A percentile compares a stretch with the other conserved stretches of the same genome.
phyloP scores from a whole-genome alignment of 2,888 invertebrate species.

The Cyrtodaria siliqua region DNA sequence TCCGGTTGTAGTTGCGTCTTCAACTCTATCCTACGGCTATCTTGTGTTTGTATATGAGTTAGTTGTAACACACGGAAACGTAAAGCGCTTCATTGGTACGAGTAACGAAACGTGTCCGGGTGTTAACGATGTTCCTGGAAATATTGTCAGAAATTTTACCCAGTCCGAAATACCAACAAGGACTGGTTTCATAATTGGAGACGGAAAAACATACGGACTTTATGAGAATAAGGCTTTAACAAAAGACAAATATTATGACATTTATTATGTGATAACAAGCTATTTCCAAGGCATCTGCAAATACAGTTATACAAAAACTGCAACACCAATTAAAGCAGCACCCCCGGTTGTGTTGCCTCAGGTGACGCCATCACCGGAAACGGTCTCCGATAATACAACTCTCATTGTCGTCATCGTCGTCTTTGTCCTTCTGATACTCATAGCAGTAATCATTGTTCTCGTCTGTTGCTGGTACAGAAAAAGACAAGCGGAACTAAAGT shows the following conservation, averaged over 20 bases:
- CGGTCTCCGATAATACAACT: conserved; percentile 32
- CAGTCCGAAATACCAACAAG: conserved; percentile 88
- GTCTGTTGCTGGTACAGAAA: conserved; percentile 70
- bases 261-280: conserved; percentile 91
- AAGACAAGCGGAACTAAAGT: conserved; percentile 32
- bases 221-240: conserved; percentile 92
- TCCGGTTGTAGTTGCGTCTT: conserved; percentile 91
- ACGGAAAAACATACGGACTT: conserved; percentile 91
- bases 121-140: conserved; percentile 62
- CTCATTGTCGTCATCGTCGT: conserved; percentile 72
- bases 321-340: conserved; percentile 41
- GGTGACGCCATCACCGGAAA: not conserved
- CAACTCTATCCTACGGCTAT: conserved; percentile 90
- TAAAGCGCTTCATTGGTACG: conserved; percentile 81
- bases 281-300: conserved; percentile 89
- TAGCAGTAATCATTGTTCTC: conserved; percentile 68
- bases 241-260: conserved; percentile 88
- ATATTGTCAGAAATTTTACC: conserved; percentile 90
- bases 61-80: conserved; percentile 83
- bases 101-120: conserved; percentile 85
- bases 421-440: conserved; percentile 63
- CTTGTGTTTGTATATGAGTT: conserved; percentile 91
- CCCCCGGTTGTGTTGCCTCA: conserved; percentile 34
- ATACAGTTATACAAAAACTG: conserved; percentile 88
- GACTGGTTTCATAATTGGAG: conserved; percentile 91